These are phyloP conservation scores for Caenorhabditis uteleia DNA, from an alignment of 2,888 invertebrate genomes.

Conservation along the genomic window DNA sequence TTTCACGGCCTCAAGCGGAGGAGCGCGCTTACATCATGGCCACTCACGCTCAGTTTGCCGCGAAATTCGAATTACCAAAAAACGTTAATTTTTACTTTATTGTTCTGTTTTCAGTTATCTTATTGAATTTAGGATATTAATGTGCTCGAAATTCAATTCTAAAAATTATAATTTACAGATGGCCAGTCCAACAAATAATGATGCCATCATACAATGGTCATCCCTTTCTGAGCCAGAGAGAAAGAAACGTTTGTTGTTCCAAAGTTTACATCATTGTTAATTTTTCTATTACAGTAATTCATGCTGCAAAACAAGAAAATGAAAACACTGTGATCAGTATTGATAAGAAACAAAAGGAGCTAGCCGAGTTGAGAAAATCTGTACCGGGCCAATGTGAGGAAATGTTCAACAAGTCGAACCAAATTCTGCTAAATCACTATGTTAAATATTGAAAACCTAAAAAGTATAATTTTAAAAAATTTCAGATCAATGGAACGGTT, in stretches of 20 bases:
- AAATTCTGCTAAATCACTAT: slow-evolving; percentile 8
- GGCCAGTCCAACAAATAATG: background rate
- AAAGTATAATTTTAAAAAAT: background rate
- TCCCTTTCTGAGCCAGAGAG: slow-evolving; percentile 8
- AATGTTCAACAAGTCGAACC: slow-evolving; percentile 16
- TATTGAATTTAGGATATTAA: background rate
- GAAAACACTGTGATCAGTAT: slow-evolving; percentile 6
- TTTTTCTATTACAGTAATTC: slow-evolving; percentile 16
- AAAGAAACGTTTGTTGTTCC: slow-evolving; percentile 10
- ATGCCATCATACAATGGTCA: slow-evolving; percentile 18
- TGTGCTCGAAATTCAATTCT: background rate
- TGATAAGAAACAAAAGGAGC: slow-evolving; percentile 12
- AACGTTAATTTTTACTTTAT: slow-evolving; percentile 2
- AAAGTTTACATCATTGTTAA: background rate
- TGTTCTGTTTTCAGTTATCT: background rate
- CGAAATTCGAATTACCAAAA: slow-evolving; percentile 14
- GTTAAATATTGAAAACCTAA: slow-evolving; percentile 4
- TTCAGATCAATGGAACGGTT: background rate
- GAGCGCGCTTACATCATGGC: too few relatives aligned
- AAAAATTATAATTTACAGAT: slow-evolving; percentile 1
- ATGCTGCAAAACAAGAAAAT: slow-evolving; percentile 6
- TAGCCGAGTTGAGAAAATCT: slow-evolving; percentile 10
- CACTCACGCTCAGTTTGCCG: too few relatives aligned
- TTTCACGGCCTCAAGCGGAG: background rate
- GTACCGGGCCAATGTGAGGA: slow-evolving; percentile 17